Conservation (phyloP, 2,113 vertebrate species). For the Acanthochromis polyacanthus region DNA sequence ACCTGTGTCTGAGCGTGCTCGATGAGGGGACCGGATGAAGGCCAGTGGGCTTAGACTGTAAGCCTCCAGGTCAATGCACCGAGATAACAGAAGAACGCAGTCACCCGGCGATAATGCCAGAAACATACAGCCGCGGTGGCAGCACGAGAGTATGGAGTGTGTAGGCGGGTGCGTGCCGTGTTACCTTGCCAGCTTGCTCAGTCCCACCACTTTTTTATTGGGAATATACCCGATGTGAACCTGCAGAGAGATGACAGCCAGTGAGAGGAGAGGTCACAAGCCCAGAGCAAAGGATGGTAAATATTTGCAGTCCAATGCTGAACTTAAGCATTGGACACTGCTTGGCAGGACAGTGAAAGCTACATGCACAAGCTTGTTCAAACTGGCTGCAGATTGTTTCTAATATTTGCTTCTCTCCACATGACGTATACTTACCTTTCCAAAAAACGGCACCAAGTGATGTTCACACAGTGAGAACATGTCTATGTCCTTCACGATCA, state of each 20-base stretch:
- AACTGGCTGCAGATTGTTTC: no score
- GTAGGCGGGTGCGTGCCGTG: constrained; percentile 12
- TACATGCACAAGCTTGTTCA: background rate
- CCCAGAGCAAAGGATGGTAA: constrained; percentile 7
- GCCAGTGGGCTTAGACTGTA: constrained; percentile 74
- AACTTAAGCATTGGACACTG: background rate
- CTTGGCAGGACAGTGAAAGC: background rate
- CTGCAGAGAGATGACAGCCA: constrained; percentile 58
- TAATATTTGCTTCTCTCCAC: background rate
- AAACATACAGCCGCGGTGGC: constrained; percentile 48
- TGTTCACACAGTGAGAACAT: constrained; percentile 87
- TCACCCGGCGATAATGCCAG: constrained; percentile 64
- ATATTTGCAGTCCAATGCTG: background rate
- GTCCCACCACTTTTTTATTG: constrained; percentile 85
- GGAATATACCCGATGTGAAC: constrained; percentile 86
- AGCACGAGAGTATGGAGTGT: background rate
- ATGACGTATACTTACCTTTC: constrained; percentile 73
- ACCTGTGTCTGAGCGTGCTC: constrained; percentile 64
- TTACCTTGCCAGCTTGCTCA: constrained; percentile 86
- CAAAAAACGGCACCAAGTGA: constrained; percentile 87
- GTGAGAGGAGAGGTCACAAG: constrained; percentile 4
- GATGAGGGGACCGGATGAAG: constrained; percentile 71
- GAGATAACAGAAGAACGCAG: constrained; percentile 84
- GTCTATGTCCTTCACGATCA: constrained; percentile 87
- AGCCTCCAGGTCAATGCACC: constrained; percentile 83